Evolutionary conservation across 2,113 vertebrate species (phyloP).

Genomic region (Terrapene triunguis): DNA sequence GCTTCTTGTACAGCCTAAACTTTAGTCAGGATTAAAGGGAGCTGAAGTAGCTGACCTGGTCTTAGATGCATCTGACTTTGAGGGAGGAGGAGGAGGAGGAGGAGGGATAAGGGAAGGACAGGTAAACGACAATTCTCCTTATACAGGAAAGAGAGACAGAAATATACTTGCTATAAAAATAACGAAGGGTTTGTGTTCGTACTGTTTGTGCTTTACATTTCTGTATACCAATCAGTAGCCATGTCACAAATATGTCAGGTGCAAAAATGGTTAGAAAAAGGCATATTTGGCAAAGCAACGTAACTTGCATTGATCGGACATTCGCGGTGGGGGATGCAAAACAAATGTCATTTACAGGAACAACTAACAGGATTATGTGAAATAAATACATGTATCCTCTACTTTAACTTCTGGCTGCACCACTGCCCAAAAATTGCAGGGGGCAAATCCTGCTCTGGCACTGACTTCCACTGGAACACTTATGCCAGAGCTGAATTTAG

Average conservation of each 20-base stretch:
- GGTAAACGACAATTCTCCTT: too few relatives aligned
- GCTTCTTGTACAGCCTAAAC: too few relatives aligned
- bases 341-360: not conserved
- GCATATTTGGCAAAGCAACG: not conserved
- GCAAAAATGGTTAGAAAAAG: not conserved
- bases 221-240: not conserved
- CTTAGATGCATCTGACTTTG: too few relatives aligned
- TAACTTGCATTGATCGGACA: not conserved
- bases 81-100: too few relatives aligned
- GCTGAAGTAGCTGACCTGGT: too few relatives aligned
- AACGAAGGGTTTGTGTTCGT: too few relatives aligned
- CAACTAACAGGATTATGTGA: not conserved
- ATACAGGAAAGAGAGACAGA: too few relatives aligned
- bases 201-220: too few relatives aligned
- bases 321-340: not conserved
- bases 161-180: too few relatives aligned
- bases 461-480: not conserved
- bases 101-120: too few relatives aligned
- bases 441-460: not conserved
- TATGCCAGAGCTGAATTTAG: not conserved
- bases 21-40: too few relatives aligned
- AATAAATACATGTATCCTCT: not conserved
- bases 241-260: not conserved
- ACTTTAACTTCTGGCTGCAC: too few relatives aligned
- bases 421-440: not conserved